phyloP scores from a whole-genome alignment of 2,888 invertebrate genomes.

The Hirtodrosophila histrioides region DNA sequence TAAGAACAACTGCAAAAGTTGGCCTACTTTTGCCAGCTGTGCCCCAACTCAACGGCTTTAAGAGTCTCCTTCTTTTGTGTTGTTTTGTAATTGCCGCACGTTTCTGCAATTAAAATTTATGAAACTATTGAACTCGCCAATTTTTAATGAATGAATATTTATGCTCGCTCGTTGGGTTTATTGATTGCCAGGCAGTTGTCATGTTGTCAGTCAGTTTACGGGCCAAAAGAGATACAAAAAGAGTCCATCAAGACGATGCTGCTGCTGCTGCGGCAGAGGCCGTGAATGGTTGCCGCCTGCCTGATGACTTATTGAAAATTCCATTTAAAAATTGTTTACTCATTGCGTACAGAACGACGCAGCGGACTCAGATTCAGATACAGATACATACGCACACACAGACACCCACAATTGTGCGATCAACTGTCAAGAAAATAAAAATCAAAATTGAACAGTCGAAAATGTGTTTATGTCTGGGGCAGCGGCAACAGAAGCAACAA shows the following conservation, averaged over 20 bases:
- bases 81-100: constrained; percentile 56
- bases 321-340: constrained; percentile 79
- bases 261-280: constrained; percentile 27
- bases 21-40: constrained; percentile 60
- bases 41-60: constrained; percentile 4
- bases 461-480: constrained; percentile 75
- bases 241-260: constrained; percentile 29
- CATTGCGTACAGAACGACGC: constrained; percentile 67
- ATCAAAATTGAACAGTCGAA: constrained; percentile 57
- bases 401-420: constrained; percentile 53
- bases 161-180: constrained; percentile 31
- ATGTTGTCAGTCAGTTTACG: constrained; percentile 46
- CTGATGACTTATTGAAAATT: constrained; percentile 81
- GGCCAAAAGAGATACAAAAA: constrained; percentile 22
- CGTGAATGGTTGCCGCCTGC: constrained; percentile 33
- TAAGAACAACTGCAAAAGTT: constrained; percentile 45
- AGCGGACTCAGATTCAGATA: constrained; percentile 44
- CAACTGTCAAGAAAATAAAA: constrained; percentile 68
- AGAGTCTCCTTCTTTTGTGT: constrained; percentile 13
- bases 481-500: constrained; percentile 41
- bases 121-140: constrained; percentile 70
- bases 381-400: constrained; percentile 4
- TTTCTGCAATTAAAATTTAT: constrained; percentile 82
- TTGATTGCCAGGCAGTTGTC: constrained; percentile 39
- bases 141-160: constrained; percentile 66